Base-by-base conservation (phyloP, 2,113 vertebrate genomes). In the Nanorana parkeri region DNA sequence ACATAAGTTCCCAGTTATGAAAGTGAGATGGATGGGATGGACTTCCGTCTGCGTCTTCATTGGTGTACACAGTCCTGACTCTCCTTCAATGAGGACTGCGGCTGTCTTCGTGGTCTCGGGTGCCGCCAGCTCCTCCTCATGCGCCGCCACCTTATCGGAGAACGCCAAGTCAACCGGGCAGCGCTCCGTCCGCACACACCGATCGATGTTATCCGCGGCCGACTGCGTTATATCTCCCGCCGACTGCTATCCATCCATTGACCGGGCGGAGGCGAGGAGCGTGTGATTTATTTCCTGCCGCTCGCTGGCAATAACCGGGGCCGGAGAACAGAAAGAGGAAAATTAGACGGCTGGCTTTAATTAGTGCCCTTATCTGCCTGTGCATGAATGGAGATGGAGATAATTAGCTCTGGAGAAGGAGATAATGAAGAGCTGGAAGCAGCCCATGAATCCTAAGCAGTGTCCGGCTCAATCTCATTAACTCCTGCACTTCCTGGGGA, bases 391-490 rank as follows among this genome's bases (percentile, higher is more conserved):
- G 64, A 72, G 79, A 78, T 68, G 16, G 80, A 86, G 85, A 88
- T 92, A 91, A 92, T 91, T 91, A 92, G 89, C 86, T 89, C 84
- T 83, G 86, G 85, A 87, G 84, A 77, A 47, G 66, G 68, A 90
- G 87, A 90, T 90, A 91, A 91, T 89, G 88, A 91, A 89, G 80
- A 77, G 75, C 0, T 16, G 2, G 13, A 73, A 80, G 74, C 11
- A 65, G 85, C 56, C 73, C 85, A 87, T 88, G 87, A 82, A 89
- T 89, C 88, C 86, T 79, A 51, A 0, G 0, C 32, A 15, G 16
- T 54, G 77, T 24, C 54, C 17, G 20, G 21, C 55, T 21, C 8
- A 29, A 6, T 23, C 36, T 1, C 32, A 17, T 67, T 67, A 78
- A 66, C 76, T 64, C 51, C 29, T 21, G 23, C 41, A 0, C 75